Evolutionary conservation across 2,113 vertebrate genomes (phyloP).

Genomic region (Ciconia stormi): DNA sequence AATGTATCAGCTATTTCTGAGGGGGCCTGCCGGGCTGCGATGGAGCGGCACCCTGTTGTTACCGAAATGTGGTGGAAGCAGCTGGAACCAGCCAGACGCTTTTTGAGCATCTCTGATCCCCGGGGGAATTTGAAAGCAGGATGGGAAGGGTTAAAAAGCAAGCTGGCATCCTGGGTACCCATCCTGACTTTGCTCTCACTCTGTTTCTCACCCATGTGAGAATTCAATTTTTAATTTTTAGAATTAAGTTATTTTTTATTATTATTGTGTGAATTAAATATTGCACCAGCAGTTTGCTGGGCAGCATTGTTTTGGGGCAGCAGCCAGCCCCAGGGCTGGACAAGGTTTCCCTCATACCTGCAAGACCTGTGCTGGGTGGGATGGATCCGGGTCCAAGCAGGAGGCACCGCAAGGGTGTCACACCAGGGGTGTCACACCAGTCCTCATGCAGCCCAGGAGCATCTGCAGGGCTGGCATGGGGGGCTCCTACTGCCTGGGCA

Average conservation of each 20-base stretch:
- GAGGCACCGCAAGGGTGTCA: not conserved
- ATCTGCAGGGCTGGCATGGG: not conserved
- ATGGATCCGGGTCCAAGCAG: not conserved
- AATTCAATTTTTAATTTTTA: not conserved
- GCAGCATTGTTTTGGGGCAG: not conserved
- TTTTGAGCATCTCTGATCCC: not conserved
- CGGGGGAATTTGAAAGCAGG: not conserved
- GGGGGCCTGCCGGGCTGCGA: accelerated
- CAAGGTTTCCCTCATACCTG: not conserved
- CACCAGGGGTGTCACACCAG: not conserved
- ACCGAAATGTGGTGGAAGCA: not conserved
- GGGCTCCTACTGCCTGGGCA: not conserved
- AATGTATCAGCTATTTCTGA: not conserved
- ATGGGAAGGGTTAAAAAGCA: not conserved
- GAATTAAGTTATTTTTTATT: not conserved
- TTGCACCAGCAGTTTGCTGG: accelerated
- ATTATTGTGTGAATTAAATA: not conserved
- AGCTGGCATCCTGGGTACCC: not conserved
- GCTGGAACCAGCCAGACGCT: not conserved
- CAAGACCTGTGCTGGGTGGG: not conserved
- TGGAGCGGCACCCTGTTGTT: not conserved
- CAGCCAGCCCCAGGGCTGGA: not conserved
- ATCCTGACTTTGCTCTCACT: not conserved
- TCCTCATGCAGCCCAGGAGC: not conserved
- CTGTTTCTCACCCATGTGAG: not conserved